Conservation (phyloP, 1,140 invertebrate species). For the Archegozetes longisetosus region DNA sequence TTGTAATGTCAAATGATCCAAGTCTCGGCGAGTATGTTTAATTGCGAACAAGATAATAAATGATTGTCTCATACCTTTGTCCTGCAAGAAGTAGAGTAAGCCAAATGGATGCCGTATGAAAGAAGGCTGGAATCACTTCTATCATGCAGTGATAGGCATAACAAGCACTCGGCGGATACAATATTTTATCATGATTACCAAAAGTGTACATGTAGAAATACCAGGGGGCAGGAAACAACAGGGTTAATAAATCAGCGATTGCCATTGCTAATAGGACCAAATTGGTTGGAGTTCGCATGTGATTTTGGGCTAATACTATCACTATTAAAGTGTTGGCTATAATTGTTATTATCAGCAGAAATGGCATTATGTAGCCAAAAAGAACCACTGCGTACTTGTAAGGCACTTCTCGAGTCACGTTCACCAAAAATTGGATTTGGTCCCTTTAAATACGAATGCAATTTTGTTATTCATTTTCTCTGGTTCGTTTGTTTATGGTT, state of each 20-base stretch:
- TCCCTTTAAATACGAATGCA: no score
- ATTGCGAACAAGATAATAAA: no score
- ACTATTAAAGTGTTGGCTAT: constrained; percentile 73
- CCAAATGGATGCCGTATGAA: constrained; percentile 84
- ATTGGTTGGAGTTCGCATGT: constrained; percentile 52
- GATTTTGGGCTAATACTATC: constrained; percentile 45
- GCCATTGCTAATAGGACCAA: constrained; percentile 62
- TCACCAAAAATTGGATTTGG: constrained; percentile 16
- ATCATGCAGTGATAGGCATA: constrained; percentile 53
- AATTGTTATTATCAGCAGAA: constrained; percentile 69
- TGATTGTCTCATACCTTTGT: constrained; percentile 54
- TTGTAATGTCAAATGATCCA: no score
- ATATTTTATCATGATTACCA: constrained; percentile 59
- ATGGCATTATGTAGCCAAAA: constrained; percentile 62
- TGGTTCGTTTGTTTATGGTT: no score
- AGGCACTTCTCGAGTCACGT: constrained; percentile 28
- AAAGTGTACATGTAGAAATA: constrained; percentile 79
- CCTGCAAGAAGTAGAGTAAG: constrained; percentile 67
- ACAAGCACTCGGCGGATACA: constrained; percentile 38
- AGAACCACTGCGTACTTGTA: constrained; percentile 42
- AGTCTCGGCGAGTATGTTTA: no score
- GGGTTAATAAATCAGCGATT: constrained; percentile 76
- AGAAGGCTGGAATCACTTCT: constrained; percentile 59
- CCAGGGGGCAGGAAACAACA: constrained; percentile 69
- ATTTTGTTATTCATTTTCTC: no score